These are phyloP conservation scores for Rattus norvegicus DNA, from an alignment of 2,113 vertebrate species.

Conservation along the genomic window GRCr8 NC_086024.1:22668001-22668500, in stretches of 20 bases:
- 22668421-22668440: neutral
- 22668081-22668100: neutral
- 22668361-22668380: neutral
- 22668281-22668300: neutral
- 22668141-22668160: neutral
- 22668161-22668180: neutral
- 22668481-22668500: neutral
- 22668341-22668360: conserved; percentile 6
- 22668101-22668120: neutral
- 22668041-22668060: neutral
- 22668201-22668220: neutral
- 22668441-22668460: conserved; percentile 33
- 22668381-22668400: neutral
- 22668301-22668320: neutral
- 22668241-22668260: neutral
- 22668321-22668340: neutral
- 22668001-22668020: neutral
- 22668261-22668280: neutral
- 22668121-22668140: neutral
- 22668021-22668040: neutral
- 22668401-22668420: neutral
- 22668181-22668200: neutral
- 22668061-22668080: neutral
- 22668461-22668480: neutral
- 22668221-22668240: neutral